phyloP scores from a whole-genome alignment of 2,113 vertebrate species.

The Penelope pileata region DNA sequence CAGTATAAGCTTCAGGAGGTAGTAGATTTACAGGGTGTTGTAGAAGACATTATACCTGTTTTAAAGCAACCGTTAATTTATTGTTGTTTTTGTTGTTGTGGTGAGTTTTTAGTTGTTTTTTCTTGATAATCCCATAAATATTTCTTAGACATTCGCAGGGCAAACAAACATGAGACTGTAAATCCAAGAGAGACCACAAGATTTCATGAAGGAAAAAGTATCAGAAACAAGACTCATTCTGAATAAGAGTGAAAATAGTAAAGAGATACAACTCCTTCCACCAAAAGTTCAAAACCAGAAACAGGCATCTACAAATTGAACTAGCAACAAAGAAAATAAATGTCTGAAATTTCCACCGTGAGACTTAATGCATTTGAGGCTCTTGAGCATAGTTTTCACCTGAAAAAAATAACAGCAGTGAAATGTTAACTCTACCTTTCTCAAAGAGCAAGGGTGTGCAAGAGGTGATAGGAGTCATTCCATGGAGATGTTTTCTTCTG shows the following conservation, averaged over 20 bases:
- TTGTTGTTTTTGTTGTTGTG: background rate
- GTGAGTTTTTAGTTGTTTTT: background rate
- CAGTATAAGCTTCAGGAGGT: background rate
- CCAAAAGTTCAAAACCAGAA: background rate
- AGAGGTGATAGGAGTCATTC: background rate
- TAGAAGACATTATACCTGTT: background rate
- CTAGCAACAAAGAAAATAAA: background rate
- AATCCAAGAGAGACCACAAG: background rate
- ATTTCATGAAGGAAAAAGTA: background rate
- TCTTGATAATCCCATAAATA: background rate
- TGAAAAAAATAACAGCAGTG: background rate
- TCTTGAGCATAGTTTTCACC: background rate
- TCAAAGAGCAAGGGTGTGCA: background rate
- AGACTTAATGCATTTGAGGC: background rate
- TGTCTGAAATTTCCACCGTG: background rate
- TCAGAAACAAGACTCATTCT: background rate
- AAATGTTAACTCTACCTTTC: background rate
- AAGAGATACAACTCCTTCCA: background rate
- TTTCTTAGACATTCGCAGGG: background rate
- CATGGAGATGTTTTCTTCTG: background rate
- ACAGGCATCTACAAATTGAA: background rate
- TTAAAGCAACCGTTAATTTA: background rate
- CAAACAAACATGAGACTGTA: background rate
- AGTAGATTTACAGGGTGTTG: background rate
- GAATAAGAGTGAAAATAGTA: background rate